These are phyloP conservation scores for Crotalus helleri DNA, from an alignment of 2,113 vertebrate species.

Conservation along the genomic window DNA sequence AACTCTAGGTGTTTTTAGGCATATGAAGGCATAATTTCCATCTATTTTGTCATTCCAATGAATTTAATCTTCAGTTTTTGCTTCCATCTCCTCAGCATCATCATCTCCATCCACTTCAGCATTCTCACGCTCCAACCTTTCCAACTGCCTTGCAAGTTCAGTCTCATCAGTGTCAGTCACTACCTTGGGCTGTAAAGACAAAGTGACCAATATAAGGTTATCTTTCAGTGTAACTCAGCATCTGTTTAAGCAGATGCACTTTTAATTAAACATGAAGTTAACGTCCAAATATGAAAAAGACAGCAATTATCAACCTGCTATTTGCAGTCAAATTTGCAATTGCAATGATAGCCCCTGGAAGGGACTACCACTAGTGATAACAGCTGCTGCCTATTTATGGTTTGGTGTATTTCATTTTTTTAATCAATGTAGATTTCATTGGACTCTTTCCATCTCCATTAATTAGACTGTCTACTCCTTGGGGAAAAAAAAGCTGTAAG, in stretches of 20 bases:
- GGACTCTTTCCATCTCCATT: background rate
- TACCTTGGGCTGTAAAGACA: constrained; percentile 85
- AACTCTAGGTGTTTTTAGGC: constrained; percentile 37
- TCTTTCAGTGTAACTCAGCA: background rate
- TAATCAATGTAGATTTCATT: background rate
- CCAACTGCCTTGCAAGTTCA: constrained; percentile 91
- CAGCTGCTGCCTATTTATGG: background rate
- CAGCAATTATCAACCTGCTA: background rate
- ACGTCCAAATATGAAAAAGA: background rate
- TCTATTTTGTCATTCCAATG: constrained; percentile 43
- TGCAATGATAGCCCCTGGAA: background rate
- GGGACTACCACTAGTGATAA: background rate
- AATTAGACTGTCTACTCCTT: background rate
- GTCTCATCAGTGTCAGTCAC: constrained; percentile 98
- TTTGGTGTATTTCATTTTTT: background rate
- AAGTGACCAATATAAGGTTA: background rate
- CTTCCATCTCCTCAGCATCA: constrained; percentile 96
- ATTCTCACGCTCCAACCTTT: constrained; percentile 93
- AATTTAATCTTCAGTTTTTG: constrained; percentile 89
- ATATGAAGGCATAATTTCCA: constrained; percentile 42
- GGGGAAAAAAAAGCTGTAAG: background rate
- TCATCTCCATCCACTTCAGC: constrained; percentile 97
- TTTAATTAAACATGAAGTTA: background rate
- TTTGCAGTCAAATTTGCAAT: background rate
- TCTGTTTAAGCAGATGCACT: background rate